A percentile compares a stretch with the other conserved stretches of the same genome.
Evolutionary conservation across 2,888 invertebrate genomes (phyloP).

Genomic region (Pasiphila rectangulata): DNA sequence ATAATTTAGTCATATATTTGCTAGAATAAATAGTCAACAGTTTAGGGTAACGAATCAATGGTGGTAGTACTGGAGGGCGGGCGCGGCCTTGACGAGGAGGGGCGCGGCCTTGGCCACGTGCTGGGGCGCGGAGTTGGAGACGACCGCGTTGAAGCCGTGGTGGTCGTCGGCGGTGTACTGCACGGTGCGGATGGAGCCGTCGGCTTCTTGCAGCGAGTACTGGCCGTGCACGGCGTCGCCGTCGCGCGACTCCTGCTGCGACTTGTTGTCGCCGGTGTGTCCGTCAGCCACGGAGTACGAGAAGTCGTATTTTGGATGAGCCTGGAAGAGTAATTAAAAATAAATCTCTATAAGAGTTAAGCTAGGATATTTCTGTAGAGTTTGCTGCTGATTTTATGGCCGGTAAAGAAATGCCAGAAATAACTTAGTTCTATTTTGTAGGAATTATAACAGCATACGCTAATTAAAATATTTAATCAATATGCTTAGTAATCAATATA

Average conservation of each 20-base stretch:
- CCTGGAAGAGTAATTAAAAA: constrained; percentile 35
- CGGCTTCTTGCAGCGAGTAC: constrained; percentile 78
- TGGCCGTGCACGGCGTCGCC: constrained; percentile 79
- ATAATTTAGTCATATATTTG: too few species aligned
- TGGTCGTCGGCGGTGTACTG: constrained; percentile 78
- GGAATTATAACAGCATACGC: too few species aligned
- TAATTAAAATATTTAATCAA: too few species aligned
- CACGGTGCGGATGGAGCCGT: constrained; percentile 79
- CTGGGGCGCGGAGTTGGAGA: constrained; percentile 61
- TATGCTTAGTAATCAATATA: not conserved
- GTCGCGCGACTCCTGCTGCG: constrained; percentile 76
- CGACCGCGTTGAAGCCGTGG: constrained; percentile 66
- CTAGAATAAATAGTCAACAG: constrained; percentile 20
- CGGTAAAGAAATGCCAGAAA: too few species aligned
- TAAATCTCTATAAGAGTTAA: too few species aligned
- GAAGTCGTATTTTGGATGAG: constrained; percentile 75
- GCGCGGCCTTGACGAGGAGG: too few species aligned
- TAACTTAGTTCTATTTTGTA: too few species aligned
- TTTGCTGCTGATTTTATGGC: too few species aligned
- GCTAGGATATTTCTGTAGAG: too few species aligned
- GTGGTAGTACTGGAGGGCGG: constrained; percentile 51
- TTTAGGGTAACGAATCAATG: too few species aligned
- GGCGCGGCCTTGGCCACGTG: too few species aligned
- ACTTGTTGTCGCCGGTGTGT: constrained; percentile 81
- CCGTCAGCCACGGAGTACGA: constrained; percentile 79